A percentile compares a stretch with the other conserved stretches of the same genome.
phyloP scores from a whole-genome alignment of 2,113 vertebrate genomes.

The Sakesphorus luctuosus region DNA sequence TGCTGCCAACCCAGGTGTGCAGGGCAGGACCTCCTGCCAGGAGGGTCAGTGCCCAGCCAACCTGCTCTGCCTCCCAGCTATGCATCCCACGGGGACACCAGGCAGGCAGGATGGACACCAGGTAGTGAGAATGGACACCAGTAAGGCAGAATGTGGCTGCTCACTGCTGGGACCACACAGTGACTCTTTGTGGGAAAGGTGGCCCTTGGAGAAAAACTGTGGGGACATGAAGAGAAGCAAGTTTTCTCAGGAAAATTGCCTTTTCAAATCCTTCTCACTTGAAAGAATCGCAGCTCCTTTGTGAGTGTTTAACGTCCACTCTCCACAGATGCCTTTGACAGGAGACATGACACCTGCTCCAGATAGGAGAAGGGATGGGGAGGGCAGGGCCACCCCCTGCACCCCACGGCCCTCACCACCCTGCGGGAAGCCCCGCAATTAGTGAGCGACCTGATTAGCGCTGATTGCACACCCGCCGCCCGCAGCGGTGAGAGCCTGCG shows the following conservation, averaged over 20 bases:
- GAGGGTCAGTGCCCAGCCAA: neutral
- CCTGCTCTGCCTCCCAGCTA: neutral
- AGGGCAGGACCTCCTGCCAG: neutral
- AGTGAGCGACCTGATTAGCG: constrained; percentile 54
- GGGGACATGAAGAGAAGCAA: neutral
- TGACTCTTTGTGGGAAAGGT: neutral
- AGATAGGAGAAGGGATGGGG: neutral
- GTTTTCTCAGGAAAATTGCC: neutral
- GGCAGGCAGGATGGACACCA: neutral
- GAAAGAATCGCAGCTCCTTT: neutral
- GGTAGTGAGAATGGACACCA: neutral
- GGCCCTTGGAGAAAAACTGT: neutral
- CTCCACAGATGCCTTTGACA: neutral
- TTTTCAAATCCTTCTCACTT: neutral
- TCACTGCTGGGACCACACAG: neutral
- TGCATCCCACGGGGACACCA: neutral
- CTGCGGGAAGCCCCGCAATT: constrained; percentile 55
- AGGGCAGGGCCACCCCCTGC: neutral
- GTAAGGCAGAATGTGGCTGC: neutral
- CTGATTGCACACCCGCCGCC: constrained; percentile 54
- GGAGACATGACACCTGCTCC: neutral
- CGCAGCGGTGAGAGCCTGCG: neutral
- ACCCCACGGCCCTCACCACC: neutral
- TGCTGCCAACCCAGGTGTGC: neutral
- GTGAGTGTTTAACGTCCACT: neutral